These are phyloP conservation scores for Zaprionus ornatus DNA, from an alignment of 1,140 invertebrate genomes.

Conservation along the genomic window DNA sequence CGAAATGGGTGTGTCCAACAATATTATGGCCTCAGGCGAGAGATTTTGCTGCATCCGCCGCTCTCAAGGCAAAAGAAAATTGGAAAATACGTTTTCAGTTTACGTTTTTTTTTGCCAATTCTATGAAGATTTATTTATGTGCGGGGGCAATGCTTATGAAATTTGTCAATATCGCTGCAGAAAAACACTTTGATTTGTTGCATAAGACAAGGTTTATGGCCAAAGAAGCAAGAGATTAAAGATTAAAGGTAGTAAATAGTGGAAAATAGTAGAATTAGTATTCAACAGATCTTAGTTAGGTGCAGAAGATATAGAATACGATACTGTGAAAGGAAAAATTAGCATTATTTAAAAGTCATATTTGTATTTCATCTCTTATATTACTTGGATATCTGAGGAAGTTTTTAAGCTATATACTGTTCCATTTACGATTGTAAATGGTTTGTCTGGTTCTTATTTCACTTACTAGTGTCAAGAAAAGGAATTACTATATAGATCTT, in stretches of 20 bases:
- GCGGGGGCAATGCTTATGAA: not conserved
- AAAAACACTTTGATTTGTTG: constrained; percentile 2
- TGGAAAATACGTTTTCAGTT: constrained; percentile 8
- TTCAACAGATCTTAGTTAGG: not conserved
- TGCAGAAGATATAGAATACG: not conserved
- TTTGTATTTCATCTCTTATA: too few relatives aligned
- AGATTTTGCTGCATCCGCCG: constrained; percentile 8
- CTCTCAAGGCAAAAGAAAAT: not conserved
- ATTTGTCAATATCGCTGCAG: not conserved
- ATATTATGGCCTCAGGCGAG: constrained; percentile 13
- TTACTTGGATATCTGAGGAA: too few relatives aligned
- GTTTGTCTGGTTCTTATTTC: too few relatives aligned
- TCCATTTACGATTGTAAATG: too few relatives aligned
- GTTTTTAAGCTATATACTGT: too few relatives aligned
- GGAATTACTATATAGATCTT: too few relatives aligned
- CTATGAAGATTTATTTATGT: not conserved
- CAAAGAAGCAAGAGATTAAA: not conserved
- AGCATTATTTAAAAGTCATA: too few relatives aligned
- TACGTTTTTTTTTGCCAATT: not conserved
- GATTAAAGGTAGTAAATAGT: not conserved
- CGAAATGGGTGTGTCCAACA: constrained; percentile 37
- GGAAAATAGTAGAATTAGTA: not conserved
- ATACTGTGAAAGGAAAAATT: too few relatives aligned
- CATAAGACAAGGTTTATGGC: not conserved
- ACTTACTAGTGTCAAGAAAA: too few relatives aligned